Base-by-base conservation (phyloP, 2,888 invertebrate species). In the Doris montereyensis region DNA sequence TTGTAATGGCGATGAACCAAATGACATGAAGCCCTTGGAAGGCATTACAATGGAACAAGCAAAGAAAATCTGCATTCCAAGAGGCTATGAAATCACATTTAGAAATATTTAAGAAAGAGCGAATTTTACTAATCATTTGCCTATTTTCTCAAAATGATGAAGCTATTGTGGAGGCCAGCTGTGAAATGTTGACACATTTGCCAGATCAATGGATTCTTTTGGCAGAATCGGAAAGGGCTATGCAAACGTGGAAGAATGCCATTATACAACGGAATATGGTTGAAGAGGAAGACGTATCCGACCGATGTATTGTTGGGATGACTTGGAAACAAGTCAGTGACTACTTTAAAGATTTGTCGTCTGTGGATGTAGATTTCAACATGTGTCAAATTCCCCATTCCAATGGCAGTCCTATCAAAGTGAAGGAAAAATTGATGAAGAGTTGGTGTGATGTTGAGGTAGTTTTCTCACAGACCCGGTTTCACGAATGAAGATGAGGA, bases 1-100 rank as follows among this genome's bases (percentile, higher is more conserved):
- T 78, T 81, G 81, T 35, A 86, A 86, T 81, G 86, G 86, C 13
- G n/a, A n/a, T n/a, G n/a, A n/a, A n/a, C 84, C 84, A 70, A 80
- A 79, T 32, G 52, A 70, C 8, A 73, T 82, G 68, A 57, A 71
- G 17, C 74, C 80, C 26, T 67, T 83, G 65, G 57, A 65, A n/a
- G 28, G 77, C 79, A 21, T 71, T 75, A 5, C 76, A 81, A 3
- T 86, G 86, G 86, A 85, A 85, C 60, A 79, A 79, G 52, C 76
- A 80, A 30, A 79, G 82, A 65, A 77, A 79, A 21, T 81, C 83
- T 70, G 85, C 84, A 13, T 86, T 85, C 79, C 85, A 84, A 75
- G 85, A 85, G 62, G 83, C 83, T 17, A 26, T 85, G 8, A 70
- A 84, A 34, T 84, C 84, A 77, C 80, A 82, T 35, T 35, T 71